phyloP scores from a whole-genome alignment of 2,888 invertebrate genomes.

The Spodoptera littoralis region DNA sequence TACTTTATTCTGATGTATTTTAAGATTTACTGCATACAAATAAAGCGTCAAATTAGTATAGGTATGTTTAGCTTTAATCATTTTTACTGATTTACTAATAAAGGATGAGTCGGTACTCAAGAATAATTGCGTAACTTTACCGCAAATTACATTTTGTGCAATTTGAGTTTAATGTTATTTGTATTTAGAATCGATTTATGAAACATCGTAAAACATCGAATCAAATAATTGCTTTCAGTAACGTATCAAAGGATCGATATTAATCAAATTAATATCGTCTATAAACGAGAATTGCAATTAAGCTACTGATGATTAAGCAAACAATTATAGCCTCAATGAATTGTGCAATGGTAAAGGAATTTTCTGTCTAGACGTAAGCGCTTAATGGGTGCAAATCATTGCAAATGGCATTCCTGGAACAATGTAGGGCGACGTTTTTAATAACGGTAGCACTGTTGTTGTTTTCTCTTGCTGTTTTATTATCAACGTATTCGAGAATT shows the following conservation, averaged over 20 bases:
- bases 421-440: slow-evolving; percentile 72
- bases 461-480: slow-evolving; percentile 37
- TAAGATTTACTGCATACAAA: not conserved
- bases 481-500: slow-evolving; percentile 7
- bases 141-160: no score
- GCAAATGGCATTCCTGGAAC: slow-evolving; percentile 79
- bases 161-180: no score
- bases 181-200: no score
- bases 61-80: no score
- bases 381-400: slow-evolving; percentile 85
- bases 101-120: no score
- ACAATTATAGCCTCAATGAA: slow-evolving; percentile 70
- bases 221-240: no score
- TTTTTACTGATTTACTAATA: no score
- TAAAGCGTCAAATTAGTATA: not conserved
- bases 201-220: no score
- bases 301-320: slow-evolving; percentile 35
- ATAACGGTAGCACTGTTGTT: slow-evolving; percentile 58
- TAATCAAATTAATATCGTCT: not conserved
- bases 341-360: slow-evolving; percentile 81
- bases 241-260: not conserved
- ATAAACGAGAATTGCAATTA: slow-evolving; percentile 13
- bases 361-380: slow-evolving; percentile 74
- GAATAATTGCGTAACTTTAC: no score
- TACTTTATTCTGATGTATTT: not conserved